These are phyloP conservation scores for Crambe crambe DNA, from an alignment of 37 sponge, comb jelly and placozoan species.

Conservation along the genomic window DNA sequence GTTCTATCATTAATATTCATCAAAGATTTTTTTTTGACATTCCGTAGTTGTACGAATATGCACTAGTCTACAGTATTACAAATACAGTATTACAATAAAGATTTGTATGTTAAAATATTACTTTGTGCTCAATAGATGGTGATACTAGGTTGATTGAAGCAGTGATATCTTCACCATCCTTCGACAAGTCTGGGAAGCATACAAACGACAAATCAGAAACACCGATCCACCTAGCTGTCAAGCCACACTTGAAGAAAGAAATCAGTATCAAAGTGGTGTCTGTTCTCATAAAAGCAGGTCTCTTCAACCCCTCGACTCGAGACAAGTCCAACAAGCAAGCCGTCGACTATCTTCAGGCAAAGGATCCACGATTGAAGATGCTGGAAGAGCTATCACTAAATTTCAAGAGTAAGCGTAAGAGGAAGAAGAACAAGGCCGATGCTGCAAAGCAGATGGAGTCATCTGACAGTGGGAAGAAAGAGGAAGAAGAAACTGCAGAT, in stretches of 20 bases:
- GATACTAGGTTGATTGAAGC: constrained; percentile 17
- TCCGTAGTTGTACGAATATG: neutral
- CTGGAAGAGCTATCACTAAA: neutral
- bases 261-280: constrained; percentile 8
- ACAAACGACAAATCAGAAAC: constrained; percentile 40
- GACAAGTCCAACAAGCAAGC: constrained; percentile 42
- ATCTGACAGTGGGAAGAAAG: neutral
- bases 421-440: constrained; percentile 14
- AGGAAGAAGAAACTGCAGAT: neutral
- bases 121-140: constrained; percentile 21
- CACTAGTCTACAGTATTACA: neutral
- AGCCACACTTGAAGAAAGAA: constrained; percentile 27
- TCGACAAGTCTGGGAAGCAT: neutral
- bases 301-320: constrained; percentile 33
- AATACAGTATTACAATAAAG: neutral
- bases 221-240: constrained; percentile 58
- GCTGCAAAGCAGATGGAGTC: neutral
- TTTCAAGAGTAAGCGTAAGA: neutral
- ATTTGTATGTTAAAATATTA: neutral
- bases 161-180: constrained; percentile 11
- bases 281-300: constrained; percentile 9
- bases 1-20: neutral
- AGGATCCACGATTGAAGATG: neutral
- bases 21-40: neutral
- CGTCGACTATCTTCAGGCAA: constrained; percentile 21